Percentiles rank a stretch among this genome's conserved stretches.
These are phyloP conservation scores for Chaetops frenatus DNA, from an alignment of 2,113 vertebrate genomes.

Conservation along the genomic window DNA sequence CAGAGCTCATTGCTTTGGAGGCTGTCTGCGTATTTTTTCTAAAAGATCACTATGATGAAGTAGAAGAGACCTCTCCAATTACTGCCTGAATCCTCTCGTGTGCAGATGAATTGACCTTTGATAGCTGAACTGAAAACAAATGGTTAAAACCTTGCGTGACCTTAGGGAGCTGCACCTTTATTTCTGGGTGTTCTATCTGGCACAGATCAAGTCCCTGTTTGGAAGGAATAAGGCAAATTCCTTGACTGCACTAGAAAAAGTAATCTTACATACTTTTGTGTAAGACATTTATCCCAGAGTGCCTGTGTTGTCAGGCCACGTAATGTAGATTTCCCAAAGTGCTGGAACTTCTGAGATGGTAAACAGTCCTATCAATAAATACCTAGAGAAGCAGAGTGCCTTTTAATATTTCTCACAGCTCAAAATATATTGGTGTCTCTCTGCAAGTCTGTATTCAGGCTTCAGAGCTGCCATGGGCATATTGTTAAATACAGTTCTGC, in stretches of 20 bases:
- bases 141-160: neutral
- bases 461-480: fast-evolving
- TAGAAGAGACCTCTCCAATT: neutral
- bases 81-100: neutral
- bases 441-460: neutral
- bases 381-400: neutral
- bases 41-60: neutral
- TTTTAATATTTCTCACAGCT: neutral
- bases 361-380: neutral
- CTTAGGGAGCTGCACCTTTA: neutral
- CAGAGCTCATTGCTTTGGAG: neutral
- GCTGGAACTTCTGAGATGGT: neutral
- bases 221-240: neutral
- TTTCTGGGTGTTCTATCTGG: neutral
- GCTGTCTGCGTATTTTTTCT: neutral
- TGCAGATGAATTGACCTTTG: neutral
- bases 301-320: neutral
- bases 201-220: neutral
- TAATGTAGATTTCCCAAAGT: neutral
- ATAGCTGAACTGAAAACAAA: neutral
- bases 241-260: neutral
- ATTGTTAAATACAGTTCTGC: neutral
- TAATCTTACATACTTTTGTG: fast-evolving
- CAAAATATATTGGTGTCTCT: neutral
- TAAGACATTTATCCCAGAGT: neutral